These are phyloP conservation scores for Machimus atricapillus DNA, from an alignment of 2,888 invertebrate genomes.

Conservation along the genomic window DNA sequence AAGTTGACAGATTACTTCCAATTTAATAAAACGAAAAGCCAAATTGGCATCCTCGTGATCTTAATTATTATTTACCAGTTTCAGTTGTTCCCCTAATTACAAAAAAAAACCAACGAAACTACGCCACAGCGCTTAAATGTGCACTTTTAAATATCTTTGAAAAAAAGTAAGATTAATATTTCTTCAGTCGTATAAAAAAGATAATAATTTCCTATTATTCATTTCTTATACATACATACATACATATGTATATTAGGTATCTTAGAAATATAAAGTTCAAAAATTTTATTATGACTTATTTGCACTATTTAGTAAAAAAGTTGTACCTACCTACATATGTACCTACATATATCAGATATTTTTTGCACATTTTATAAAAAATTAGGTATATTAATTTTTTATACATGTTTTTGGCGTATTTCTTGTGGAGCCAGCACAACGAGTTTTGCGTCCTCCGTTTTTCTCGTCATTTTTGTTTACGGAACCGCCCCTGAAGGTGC, in stretches of 20 bases:
- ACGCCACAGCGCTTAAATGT: not conserved
- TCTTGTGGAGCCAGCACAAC: not conserved
- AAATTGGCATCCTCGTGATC: no score
- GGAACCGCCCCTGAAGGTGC: not conserved
- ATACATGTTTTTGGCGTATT: not conserved
- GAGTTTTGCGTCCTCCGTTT: not conserved
- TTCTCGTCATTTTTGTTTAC: not conserved
- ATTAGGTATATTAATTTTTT: not conserved
- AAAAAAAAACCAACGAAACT: not conserved
- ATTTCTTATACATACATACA: not conserved
- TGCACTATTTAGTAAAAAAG: not conserved
- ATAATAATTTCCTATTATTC: not conserved
- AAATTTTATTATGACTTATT: not conserved
- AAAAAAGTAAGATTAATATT: not conserved
- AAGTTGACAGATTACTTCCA: not conserved
- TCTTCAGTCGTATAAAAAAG: not conserved
- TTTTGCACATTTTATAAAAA: no score
- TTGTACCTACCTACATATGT: no score
- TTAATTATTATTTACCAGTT: not conserved
- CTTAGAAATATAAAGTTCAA: not conserved
- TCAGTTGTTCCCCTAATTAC: not conserved
- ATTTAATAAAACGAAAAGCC: not conserved
- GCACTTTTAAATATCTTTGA: not conserved
- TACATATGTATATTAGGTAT: no score
- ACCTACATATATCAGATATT: no score